phyloP scores from a whole-genome alignment of 2,888 invertebrate genomes.

The Agelastica alni region DNA sequence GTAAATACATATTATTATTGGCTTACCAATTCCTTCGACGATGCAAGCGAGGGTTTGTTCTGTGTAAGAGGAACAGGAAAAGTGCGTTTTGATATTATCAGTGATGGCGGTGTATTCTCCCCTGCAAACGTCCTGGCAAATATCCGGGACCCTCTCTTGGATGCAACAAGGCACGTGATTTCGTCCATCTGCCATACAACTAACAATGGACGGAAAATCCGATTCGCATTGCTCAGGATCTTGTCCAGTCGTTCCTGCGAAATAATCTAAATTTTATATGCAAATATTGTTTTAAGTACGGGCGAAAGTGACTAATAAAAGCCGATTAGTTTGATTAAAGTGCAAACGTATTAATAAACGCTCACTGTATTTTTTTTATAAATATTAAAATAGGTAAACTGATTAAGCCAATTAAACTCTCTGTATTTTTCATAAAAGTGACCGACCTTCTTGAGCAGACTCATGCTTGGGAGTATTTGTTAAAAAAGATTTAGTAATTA shows the following conservation, averaged over 20 bases:
- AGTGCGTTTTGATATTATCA: conserved; percentile 81
- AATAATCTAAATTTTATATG: conserved; percentile 20
- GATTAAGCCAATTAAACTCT: no score
- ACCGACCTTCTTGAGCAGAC: neutral
- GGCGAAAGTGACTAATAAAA: no score
- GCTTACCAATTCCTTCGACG: conserved; percentile 74
- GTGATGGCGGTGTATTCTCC: conserved; percentile 85
- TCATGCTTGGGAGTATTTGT: neutral
- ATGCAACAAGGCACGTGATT: conserved; percentile 87
- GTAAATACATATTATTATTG: no score
- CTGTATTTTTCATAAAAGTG: no score
- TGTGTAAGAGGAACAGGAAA: conserved; percentile 82
- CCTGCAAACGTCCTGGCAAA: conserved; percentile 83
- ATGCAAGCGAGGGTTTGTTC: conserved; percentile 82
- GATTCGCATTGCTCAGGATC: conserved; percentile 81
- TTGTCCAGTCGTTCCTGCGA: conserved; percentile 76
- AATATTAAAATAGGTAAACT: no score
- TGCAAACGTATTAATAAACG: no score
- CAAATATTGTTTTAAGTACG: conserved; percentile 11
- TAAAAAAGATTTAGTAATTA: neutral
- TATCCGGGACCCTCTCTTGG: conserved; percentile 78
- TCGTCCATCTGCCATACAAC: conserved; percentile 78
- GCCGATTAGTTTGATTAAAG: conserved; percentile 8
- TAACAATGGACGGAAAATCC: conserved; percentile 80
- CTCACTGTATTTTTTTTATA: no score